Evolutionary conservation across 2,113 vertebrate species (phyloP).

Genomic region (Lycaon pictus): DNA sequence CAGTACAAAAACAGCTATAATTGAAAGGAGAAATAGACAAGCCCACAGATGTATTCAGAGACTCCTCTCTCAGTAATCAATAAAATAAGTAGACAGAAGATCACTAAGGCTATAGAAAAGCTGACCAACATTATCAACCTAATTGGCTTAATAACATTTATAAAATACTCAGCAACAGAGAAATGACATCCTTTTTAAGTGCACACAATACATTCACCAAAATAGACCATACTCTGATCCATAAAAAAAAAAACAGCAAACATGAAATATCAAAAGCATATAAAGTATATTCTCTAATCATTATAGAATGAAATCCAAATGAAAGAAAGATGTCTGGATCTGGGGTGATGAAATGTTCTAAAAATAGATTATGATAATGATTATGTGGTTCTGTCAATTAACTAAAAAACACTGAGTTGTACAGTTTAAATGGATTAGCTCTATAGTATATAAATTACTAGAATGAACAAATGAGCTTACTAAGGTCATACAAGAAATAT

Average conservation of each 20-base stretch:
- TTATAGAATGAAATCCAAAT: background rate
- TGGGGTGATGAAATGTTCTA: background rate
- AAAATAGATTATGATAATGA: background rate
- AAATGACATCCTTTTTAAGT: background rate
- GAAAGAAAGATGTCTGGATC: background rate
- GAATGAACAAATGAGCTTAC: background rate
- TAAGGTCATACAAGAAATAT: background rate
- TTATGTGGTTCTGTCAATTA: background rate
- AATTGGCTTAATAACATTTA: background rate
- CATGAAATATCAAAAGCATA: background rate
- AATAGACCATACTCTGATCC: background rate
- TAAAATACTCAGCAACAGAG: background rate
- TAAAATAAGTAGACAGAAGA: background rate
- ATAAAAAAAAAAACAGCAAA: background rate
- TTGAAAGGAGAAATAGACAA: background rate
- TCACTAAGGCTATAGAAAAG: rapidly evolving
- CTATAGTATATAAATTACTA: background rate
- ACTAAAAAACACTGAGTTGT: background rate
- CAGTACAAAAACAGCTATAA: background rate
- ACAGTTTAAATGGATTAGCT: background rate
- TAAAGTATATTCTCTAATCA: background rate
- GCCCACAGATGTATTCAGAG: background rate
- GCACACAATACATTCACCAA: background rate
- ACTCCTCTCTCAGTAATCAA: background rate
- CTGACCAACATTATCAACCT: background rate